Evolutionary conservation across 2,888 invertebrate genomes (phyloP), one percentile per base, ranked within the genome.

Genomic region (Drosophila leonis): DNA sequence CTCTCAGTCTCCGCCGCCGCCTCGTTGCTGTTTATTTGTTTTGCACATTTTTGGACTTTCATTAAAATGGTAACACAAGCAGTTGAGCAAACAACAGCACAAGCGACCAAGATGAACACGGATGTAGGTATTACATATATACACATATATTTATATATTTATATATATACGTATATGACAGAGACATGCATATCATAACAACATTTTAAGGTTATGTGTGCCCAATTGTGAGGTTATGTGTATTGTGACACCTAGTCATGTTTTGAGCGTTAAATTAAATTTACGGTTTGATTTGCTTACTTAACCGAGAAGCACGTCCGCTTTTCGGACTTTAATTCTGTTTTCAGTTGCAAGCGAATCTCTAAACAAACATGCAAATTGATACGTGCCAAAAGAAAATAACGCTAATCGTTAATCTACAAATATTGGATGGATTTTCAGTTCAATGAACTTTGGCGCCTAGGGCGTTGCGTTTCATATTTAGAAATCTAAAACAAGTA

Each of bases 21-120:
- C 29, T 20, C 20, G 35, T 37, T 52, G 44, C 46, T 51, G 46
- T 27, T 66, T 62, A 66, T 71, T 75, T 75, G 76, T 41, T 70
- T 75, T 79, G 52, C 65, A 60, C 56, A 65, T 61, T 66, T 73
- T 76, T 63, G 51, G 61, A 18, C 63, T 67, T 78, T 70, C 67
- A 84, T 72, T 72, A 72, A 75, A 75, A 75, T 61, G 65, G 68
- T 60, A 51, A 29, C 63, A 61, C 51, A 56, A 60, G 42, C 49
- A 66, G 65, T 56, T 44, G 35, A 42, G 18, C 46, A 71, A 80
- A 64, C 52, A 72, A 49, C 33, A 63, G 57, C 46, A 44, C 33
- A 39, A 18, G 12, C 7, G 39, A 10, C 56, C 56, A 56, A 70
- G 39, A 33, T 48, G 44, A 27, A 33, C 15, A 69, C 24, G 31